Percentiles rank a stretch among this genome's conserved stretches.
These are phyloP conservation scores for Scortum barcoo DNA, from an alignment of 2,113 vertebrate species.

Conservation along the genomic window DNA sequence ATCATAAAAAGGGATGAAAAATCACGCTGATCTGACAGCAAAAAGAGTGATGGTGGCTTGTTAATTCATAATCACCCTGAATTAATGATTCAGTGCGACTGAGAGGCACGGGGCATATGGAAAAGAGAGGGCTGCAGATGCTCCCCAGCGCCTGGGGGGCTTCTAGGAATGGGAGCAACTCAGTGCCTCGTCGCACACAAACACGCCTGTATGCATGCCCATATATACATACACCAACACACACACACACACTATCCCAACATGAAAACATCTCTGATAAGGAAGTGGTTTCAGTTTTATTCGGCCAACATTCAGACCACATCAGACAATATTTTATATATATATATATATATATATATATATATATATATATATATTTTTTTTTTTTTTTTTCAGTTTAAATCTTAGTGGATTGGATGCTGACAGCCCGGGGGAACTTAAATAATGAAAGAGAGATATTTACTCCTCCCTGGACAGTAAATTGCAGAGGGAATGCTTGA, in stretches of 20 bases:
- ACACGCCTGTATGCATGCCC: constrained; percentile 42
- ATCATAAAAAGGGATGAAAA: constrained; percentile 48
- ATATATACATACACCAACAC: constrained; percentile 50
- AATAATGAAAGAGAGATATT: constrained; percentile 66
- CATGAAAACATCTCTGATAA: constrained; percentile 42
- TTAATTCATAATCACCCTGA: constrained; percentile 83
- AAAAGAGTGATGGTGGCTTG: constrained; percentile 69
- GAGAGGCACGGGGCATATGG: constrained; percentile 79
- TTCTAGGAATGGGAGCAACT: constrained; percentile 67
- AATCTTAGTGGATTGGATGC: constrained; percentile 41
- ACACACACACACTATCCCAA: constrained; percentile 28
- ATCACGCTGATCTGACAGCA: constrained; percentile 52
- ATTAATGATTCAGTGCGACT: constrained; percentile 81
- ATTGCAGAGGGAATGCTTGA: constrained; percentile 35
- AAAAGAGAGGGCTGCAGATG: constrained; percentile 78
- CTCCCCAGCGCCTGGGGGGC: constrained; percentile 61
- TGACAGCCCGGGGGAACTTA: constrained; percentile 38
- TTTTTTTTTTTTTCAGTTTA: constrained; percentile 17
- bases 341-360: too few species aligned
- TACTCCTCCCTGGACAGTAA: constrained; percentile 45
- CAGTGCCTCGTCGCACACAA: constrained; percentile 58
- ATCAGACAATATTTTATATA: constrained; percentile 14
- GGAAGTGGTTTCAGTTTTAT: constrained; percentile 39
- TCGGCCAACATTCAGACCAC: constrained; percentile 46
- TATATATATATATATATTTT: too few species aligned